phyloP scores from a whole-genome alignment of 2,113 vertebrate species.

The Raja brachyura region DNA sequence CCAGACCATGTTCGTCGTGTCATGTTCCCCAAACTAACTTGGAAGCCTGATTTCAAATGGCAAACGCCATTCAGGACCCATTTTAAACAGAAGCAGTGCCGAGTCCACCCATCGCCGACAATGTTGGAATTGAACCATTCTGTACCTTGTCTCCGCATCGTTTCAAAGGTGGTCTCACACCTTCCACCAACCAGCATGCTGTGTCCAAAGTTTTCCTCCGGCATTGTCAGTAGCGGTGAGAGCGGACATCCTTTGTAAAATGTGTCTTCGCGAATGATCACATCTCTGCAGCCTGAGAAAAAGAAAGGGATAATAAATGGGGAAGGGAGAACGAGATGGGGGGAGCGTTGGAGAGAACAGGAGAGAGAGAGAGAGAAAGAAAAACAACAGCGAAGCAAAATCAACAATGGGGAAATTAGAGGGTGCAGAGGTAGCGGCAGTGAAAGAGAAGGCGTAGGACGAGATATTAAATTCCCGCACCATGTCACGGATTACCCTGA shows the following conservation, averaged over 20 bases:
- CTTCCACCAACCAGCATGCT: neutral
- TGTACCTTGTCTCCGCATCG: neutral
- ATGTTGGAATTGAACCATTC: neutral
- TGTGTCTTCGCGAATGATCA: neutral
- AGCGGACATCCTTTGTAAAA: neutral
- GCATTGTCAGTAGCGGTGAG: neutral
- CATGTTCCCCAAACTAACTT: neutral
- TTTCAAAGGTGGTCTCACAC: neutral
- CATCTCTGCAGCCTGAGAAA: neutral
- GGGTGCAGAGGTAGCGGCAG: too few relatives aligned
- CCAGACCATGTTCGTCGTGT: neutral
- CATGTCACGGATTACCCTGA: neutral
- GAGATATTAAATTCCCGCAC: too few relatives aligned
- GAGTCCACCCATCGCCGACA: neutral
- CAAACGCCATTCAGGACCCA: neutral
- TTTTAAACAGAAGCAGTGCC: neutral
- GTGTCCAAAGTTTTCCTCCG: constrained; percentile 9
- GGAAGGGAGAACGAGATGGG: too few relatives aligned
- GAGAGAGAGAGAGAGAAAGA: neutral
- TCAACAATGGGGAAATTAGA: neutral
- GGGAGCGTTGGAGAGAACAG: too few relatives aligned
- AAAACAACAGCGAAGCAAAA: neutral
- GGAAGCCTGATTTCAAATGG: neutral
- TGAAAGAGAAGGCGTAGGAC: neutral
- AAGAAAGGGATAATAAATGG: too few relatives aligned